Evolutionary conservation across 2,113 vertebrate genomes (phyloP), one percentile per base, ranked within the genome.

Genomic region (Anolis sagrei): DNA sequence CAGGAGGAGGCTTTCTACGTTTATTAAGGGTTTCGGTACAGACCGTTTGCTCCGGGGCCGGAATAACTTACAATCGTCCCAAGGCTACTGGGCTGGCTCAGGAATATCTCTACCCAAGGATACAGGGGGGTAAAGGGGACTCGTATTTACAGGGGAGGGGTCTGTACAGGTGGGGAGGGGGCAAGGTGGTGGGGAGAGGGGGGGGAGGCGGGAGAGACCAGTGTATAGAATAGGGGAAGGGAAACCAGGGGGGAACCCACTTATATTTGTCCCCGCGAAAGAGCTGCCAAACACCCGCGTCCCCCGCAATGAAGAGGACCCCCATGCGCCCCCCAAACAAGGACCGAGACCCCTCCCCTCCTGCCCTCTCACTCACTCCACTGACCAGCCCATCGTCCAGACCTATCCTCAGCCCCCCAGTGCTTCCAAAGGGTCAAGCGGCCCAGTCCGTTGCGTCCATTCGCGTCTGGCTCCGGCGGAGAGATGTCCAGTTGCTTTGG

Each of bases 1-100:
- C 27, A 36, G 61, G 10, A 3, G 25, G 79, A 83, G 72, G 84
- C 85, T 89, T 85, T 91, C 93, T 92, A 94, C 86, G 36, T 92
- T 94, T 94, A 93, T 89, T 93, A 89, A 89, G 90, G 70, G 32
- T 25, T 87, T 81, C 88, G 91, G 86, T 93, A 93, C 90, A 89
- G 89, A 81, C 70, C 27, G 1, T 39, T 44, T 13, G 87, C 84
- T 79, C 84, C 81, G 76, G 78, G 91, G 82, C 90, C 25, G 89
- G 88, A 94, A 95, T 94, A 94, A 94, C 94, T 94, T 93, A 94
- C 94, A 94, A 93, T 92, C 84, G 72, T 72, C 82, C 87, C 83
- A 66, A 81, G 82, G 87, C 79, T 58, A 66, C 48, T 62, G 72
- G 72, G 70, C 21, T 72, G 61, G 82, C 83, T 54, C 44, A 48